Conservation (phyloP, 2,888 invertebrate species). For the Callimorpha dominula region DNA sequence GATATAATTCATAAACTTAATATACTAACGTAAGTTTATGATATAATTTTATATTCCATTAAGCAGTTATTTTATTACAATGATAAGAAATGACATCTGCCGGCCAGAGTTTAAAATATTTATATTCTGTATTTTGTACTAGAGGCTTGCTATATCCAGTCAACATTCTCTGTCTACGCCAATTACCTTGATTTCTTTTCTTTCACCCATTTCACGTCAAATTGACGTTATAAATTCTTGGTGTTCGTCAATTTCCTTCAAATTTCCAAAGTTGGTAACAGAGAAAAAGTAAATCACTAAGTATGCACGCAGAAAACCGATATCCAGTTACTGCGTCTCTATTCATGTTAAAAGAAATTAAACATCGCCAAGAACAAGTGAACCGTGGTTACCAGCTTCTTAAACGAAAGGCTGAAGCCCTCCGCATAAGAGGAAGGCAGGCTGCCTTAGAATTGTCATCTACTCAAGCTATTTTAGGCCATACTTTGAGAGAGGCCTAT, state of each 20-base stretch:
- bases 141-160: too few species aligned
- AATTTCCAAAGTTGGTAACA: neutral
- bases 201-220: constrained; percentile 12
- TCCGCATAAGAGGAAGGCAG: constrained; percentile 72
- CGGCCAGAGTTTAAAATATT: too few species aligned
- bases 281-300: constrained; percentile 17
- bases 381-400: constrained; percentile 75
- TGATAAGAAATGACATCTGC: neutral
- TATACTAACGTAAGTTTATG: too few species aligned
- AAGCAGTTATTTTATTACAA: too few species aligned
- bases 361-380: constrained; percentile 76
- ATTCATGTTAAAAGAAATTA: constrained; percentile 80
- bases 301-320: constrained; percentile 78
- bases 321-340: constrained; percentile 79
- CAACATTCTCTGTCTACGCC: too few species aligned
- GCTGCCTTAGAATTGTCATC: constrained; percentile 69
- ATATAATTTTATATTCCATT: too few species aligned
- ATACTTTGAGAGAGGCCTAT: constrained; percentile 77
- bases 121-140: too few species aligned
- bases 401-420: constrained; percentile 76
- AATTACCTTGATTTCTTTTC: neutral
- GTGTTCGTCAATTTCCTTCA: neutral
- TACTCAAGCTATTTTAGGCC: constrained; percentile 73
- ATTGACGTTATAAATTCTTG: constrained; percentile 13
- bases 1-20: too few species aligned